Evolutionary conservation across 2,888 invertebrate genomes (phyloP).

Genomic region (Volucella zonaria): DNA sequence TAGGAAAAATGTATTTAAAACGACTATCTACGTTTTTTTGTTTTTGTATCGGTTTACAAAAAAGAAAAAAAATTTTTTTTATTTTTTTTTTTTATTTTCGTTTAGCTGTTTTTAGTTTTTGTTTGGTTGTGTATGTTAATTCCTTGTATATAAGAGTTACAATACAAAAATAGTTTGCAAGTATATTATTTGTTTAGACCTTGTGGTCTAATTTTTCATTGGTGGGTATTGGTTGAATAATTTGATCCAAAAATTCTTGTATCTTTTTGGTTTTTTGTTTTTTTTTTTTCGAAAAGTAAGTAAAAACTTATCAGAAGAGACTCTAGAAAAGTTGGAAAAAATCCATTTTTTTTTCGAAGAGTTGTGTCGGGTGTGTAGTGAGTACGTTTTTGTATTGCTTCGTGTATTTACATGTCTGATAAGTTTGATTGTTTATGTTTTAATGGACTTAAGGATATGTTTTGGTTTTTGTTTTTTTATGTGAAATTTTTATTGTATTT

Average conservation of each 20-base stretch:
- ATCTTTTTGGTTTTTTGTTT: not conserved
- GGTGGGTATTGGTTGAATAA: slow-evolving; percentile 71
- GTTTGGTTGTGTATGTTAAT: slow-evolving; percentile 45
- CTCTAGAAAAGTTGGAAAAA: slow-evolving; percentile 15
- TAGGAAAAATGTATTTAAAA: slow-evolving; percentile 45
- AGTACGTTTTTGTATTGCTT: slow-evolving; percentile 26
- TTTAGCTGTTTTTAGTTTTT: slow-evolving; percentile 14
- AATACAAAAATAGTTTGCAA: slow-evolving; percentile 73
- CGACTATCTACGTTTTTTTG: slow-evolving; percentile 49
- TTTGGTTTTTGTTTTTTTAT: slow-evolving; percentile 42
- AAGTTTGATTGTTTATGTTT: slow-evolving; percentile 33
- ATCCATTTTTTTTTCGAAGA: slow-evolving; percentile 1
- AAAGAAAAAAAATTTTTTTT: slow-evolving; percentile 2
- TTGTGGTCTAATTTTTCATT: slow-evolving; percentile 46
- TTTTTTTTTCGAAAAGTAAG: slow-evolving; percentile 2
- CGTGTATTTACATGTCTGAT: slow-evolving; percentile 59
- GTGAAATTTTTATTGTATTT: slow-evolving; percentile 2
- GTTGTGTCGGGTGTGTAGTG: slow-evolving; percentile 17
- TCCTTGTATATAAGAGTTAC: slow-evolving; percentile 63
- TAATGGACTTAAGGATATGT: slow-evolving; percentile 65
- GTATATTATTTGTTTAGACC: slow-evolving; percentile 63
- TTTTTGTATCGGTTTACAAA: too few species aligned
- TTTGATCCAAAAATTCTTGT: slow-evolving; percentile 63
- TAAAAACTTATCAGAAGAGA: slow-evolving; percentile 49
- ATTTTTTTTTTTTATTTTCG: not conserved